Percentiles rank a stretch among this genome's conserved stretches.
Conservation (phyloP, 2,888 invertebrate genomes). For the Euproctis similis region DNA sequence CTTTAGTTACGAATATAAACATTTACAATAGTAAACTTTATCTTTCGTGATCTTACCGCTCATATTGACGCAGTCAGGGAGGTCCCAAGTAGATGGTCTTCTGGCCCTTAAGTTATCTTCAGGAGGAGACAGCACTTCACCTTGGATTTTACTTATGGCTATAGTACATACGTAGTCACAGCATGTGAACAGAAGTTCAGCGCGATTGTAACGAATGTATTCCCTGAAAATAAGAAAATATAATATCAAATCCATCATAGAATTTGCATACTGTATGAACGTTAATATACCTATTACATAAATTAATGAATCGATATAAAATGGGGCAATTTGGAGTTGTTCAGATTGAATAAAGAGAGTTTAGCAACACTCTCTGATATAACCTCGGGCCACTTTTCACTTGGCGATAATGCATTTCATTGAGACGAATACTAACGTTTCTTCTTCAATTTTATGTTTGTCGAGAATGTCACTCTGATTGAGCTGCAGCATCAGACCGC, state of each 20-base stretch:
- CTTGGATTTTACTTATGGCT: slow-evolving; percentile 5
- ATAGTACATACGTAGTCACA: slow-evolving; percentile 68
- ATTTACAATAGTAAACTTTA: too few relatives aligned
- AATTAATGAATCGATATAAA: too few relatives aligned
- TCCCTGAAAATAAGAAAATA: slow-evolving; percentile 27
- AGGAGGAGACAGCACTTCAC: slow-evolving; percentile 38
- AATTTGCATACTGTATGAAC: too few relatives aligned
- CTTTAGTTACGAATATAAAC: too few relatives aligned
- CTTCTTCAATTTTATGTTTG: slow-evolving; percentile 25
- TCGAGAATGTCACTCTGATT: slow-evolving; percentile 15
- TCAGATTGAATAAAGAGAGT: too few relatives aligned
- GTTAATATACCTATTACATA: too few relatives aligned
- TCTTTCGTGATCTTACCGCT: too few relatives aligned
- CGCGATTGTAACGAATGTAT: slow-evolving; percentile 40
- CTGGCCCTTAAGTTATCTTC: slow-evolving; percentile 47
- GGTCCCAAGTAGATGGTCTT: slow-evolving; percentile 54
- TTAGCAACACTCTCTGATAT: too few relatives aligned
- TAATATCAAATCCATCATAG: too few relatives aligned
- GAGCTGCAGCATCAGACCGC: slow-evolving; percentile 42
- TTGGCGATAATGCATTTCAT: too few relatives aligned
- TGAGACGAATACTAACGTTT: slow-evolving; percentile 36
- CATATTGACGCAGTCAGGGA: slow-evolving; percentile 30
- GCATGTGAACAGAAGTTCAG: slow-evolving; percentile 67
- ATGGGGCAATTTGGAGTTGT: too few relatives aligned
- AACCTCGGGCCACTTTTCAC: too few relatives aligned